Base-by-base conservation (phyloP, 2,888 invertebrate species). In the Apeira syringaria region DNA sequence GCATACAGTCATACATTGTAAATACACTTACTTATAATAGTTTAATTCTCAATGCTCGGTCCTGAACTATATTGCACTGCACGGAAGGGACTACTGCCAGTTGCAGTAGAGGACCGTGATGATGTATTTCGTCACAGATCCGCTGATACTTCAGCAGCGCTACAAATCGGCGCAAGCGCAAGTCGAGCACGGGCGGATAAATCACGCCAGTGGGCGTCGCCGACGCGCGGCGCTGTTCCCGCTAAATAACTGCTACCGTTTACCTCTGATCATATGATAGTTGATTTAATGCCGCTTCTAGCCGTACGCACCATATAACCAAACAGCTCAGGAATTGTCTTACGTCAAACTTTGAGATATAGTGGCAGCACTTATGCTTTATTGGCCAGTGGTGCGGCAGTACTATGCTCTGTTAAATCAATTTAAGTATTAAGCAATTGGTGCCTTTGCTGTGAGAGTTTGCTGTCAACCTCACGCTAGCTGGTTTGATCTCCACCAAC, bases 241-340 rank as follows among this genome's bases (percentile, higher is more conserved):
- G 77, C 77, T 78, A 74, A 79, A 78, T 80, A 80, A 80, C 84
- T 70, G 88, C 88, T 88, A 88, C 88, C 84, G 88, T 87, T 87
- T 85, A 80, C 86, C 75, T 66, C 75, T 74, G 86, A 86, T 85
- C 86, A 83, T 83, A 84, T 81, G 85, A 86, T 86, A 85, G 76
- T 77, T 84, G 86, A 86, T 85, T 85, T 87, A 86, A 79, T 79
- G 72, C 68, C 66, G 70, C 75, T 73, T 65, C 69, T 64, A 69
- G 71, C 39, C 68, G 61, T 67, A 63, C 64, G 61, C 65, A 42
- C 64, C 39, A 39, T 46, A 61, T 63, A 66, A 53, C 58, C 61
- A 58, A 67, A 58, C 65, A 56, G 63, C 61, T 64, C 61, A 40
- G 44, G 50, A 53, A 54, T 51, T 53, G 56, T 57, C 55, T 60